Evolutionary conservation across 2,113 vertebrate species (phyloP).

Genomic region (Cephalopterus ornatus): DNA sequence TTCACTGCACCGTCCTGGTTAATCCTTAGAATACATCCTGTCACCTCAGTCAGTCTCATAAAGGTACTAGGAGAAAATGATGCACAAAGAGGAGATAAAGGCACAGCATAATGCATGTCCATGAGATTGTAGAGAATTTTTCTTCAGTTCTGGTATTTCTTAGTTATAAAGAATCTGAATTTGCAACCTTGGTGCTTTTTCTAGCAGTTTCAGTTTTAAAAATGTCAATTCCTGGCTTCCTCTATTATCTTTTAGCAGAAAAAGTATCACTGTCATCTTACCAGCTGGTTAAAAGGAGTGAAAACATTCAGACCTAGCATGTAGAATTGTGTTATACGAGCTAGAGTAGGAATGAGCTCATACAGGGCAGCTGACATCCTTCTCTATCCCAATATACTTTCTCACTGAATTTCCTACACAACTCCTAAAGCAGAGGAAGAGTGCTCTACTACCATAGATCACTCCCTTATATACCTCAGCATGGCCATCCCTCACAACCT

Average conservation of each 20-base stretch:
- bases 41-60: neutral
- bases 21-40: neutral
- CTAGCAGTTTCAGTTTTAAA: neutral
- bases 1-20: neutral
- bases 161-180: neutral
- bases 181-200: neutral
- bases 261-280: neutral
- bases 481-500: neutral
- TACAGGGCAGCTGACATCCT: neutral
- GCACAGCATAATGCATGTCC: neutral
- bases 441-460: neutral
- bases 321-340: neutral
- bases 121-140: neutral
- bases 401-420: neutral
- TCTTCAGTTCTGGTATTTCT: neutral
- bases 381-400: neutral
- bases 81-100: neutral
- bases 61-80: neutral
- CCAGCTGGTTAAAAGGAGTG: neutral
- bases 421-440: rapidly evolving
- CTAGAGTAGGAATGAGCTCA: neutral
- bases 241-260: neutral
- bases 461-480: neutral
- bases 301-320: neutral
- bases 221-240: neutral